Evolutionary conservation across 2,888 invertebrate species (phyloP), one percentile per base, ranked within the genome.

Genomic region (Napeogenes sylphis): DNA sequence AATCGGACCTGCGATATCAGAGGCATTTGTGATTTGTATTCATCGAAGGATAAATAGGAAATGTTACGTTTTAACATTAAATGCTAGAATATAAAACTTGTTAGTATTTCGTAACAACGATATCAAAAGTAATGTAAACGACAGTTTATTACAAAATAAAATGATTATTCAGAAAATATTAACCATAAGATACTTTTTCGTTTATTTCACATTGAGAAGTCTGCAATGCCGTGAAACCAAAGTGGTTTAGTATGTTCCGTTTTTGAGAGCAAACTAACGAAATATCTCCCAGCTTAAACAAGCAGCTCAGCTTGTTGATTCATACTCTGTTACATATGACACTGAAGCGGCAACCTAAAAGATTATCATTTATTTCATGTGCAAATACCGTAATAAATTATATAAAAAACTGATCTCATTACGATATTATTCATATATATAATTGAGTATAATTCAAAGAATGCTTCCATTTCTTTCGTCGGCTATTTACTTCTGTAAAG

Each of bases 1-100:
- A 42, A 57, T 56, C 33, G 59, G 56, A 45, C 21, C 55, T 46
- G 45, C 14, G 63, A 45, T 38, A 54, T 38, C 51, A 38, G 60
- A 30, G 56, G 55, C 42, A 38, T 47, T 60, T 46, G 51, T 51
- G 30, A 51, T 51, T 51, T 21, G 21, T 30, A 30, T 51, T 51
- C 51, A 51, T 51, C 30, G 10, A 21, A 14, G 21, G 21, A 51
- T 30, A 51, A 30, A 30, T 30, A 10, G 30, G 8, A 51, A 30
- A 21, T 51, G 4, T 51, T 30, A 12, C 21, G 30, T 4, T 51
- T 12, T 8, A 51, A 51, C 21, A 30, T 10, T 2, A 10, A 30
- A 30, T 30, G 3, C 35, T 21, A 21, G 35, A 3, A 35, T 35
- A 35, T 35, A 5, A 5, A 35, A 35, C 4, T 35, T 3, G 3